Conservation (phyloP, 2,797 vertebrate genomes). For the Schizopygopsis malacanthus region DNA sequence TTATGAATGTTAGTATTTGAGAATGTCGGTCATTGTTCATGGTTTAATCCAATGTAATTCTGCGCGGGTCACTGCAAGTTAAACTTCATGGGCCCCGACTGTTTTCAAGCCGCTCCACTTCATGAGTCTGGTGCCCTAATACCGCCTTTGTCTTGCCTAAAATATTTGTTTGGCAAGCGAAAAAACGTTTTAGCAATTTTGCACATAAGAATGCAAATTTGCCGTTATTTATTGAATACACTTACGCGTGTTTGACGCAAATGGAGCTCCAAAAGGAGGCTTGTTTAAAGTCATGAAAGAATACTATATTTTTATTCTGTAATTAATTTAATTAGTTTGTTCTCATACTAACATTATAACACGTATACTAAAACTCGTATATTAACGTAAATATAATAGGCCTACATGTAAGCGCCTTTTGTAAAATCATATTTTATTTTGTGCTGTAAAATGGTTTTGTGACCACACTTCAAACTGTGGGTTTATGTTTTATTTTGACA, state of each 20-base stretch:
- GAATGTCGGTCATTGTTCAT: slow-evolving; percentile 31
- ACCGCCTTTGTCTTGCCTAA: not conserved
- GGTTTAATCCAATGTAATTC: slow-evolving; percentile 57
- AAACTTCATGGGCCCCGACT: slow-evolving; percentile 61
- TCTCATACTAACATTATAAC: not conserved
- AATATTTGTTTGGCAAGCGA: not conserved
- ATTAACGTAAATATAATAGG: not conserved
- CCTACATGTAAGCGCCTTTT: not conserved
- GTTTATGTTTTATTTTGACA: not conserved
- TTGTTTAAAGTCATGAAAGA: not conserved
- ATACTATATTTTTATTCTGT: not conserved
- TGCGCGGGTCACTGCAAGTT: slow-evolving; percentile 57
- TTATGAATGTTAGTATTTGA: slow-evolving; percentile 23
- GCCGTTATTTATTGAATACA: not conserved
- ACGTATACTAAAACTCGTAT: not conserved
- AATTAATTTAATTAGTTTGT: not conserved
- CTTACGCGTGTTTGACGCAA: not conserved
- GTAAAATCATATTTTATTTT: not conserved
- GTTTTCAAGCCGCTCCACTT: slow-evolving; percentile 54
- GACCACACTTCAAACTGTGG: not conserved
- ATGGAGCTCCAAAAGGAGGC: not conserved
- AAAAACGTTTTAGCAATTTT: not conserved
- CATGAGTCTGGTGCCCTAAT: slow-evolving; percentile 31
- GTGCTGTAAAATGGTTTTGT: not conserved
- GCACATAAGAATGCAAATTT: not conserved